These are phyloP conservation scores for Limosa lapponica DNA, from an alignment of 2,797 vertebrate genomes.

Conservation along the genomic window DNA sequence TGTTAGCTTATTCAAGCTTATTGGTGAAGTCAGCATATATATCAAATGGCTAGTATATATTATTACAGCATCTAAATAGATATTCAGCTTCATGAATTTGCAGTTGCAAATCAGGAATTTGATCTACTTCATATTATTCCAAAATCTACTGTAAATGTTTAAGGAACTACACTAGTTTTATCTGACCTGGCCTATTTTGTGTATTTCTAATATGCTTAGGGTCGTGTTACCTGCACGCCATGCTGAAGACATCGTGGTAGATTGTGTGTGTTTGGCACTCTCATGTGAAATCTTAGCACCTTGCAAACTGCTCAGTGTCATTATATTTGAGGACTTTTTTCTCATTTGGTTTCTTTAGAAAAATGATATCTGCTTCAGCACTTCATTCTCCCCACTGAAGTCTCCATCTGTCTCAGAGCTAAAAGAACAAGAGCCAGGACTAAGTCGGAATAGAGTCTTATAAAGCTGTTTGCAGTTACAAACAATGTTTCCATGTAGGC, in stretches of 20 bases:
- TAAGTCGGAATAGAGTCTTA: background rate
- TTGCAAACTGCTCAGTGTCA: background rate
- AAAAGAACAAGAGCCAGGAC: background rate
- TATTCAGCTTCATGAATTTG: background rate
- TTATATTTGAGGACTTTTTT: background rate
- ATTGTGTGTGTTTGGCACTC: background rate
- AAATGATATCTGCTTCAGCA: background rate
- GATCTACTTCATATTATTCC: background rate
- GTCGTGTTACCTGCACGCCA: background rate
- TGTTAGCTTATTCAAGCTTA: background rate
- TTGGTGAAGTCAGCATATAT: background rate
- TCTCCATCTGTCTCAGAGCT: background rate
- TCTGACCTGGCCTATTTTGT: background rate
- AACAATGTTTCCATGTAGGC: background rate
- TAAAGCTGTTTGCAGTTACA: background rate
- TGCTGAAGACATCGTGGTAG: background rate
- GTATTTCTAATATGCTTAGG: background rate
- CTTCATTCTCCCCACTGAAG: background rate
- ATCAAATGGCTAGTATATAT: background rate
- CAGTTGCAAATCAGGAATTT: background rate
- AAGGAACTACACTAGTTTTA: background rate
- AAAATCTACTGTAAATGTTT: background rate
- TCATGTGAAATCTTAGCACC: background rate
- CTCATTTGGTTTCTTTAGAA: background rate
- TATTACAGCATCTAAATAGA: background rate